Percentiles rank a stretch among this genome's conserved stretches.
These are phyloP conservation scores for Pardalotus punctatus DNA, from an alignment of 2,113 vertebrate genomes.

Conservation along the genomic window DNA sequence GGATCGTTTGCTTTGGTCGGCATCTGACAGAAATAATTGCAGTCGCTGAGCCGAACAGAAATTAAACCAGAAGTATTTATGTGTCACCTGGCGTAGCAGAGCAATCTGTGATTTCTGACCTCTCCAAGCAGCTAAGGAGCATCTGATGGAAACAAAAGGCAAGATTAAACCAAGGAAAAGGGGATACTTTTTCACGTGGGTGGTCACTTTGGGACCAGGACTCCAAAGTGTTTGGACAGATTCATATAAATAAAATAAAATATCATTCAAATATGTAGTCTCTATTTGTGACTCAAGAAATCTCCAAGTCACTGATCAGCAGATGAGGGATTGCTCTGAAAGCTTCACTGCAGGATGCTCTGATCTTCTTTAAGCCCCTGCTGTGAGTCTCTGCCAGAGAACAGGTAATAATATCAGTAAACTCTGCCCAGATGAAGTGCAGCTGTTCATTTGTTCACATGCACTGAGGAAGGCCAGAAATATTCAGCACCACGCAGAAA, in stretches of 20 bases:
- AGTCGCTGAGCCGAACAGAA: not conserved
- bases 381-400: accelerated
- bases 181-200: accelerated
- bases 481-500: not conserved
- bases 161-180: not conserved
- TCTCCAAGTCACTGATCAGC: not conserved
- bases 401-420: not conserved
- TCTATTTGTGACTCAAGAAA: not conserved
- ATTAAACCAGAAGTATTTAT: not conserved
- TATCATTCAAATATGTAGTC: accelerated
- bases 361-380: not conserved
- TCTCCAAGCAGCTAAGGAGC: not conserved
- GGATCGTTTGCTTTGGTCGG: not conserved
- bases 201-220: not conserved
- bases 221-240: not conserved
- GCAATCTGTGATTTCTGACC: not conserved
- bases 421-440: not conserved
- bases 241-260: not conserved
- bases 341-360: not conserved
- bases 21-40: not conserved
- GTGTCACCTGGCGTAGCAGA: not conserved
- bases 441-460: not conserved
- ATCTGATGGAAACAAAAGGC: not conserved
- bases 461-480: not conserved
- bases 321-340: not conserved